Evolutionary conservation across 1,140 invertebrate species (phyloP).

Genomic region (Maconellicoccus hirsutus): DNA sequence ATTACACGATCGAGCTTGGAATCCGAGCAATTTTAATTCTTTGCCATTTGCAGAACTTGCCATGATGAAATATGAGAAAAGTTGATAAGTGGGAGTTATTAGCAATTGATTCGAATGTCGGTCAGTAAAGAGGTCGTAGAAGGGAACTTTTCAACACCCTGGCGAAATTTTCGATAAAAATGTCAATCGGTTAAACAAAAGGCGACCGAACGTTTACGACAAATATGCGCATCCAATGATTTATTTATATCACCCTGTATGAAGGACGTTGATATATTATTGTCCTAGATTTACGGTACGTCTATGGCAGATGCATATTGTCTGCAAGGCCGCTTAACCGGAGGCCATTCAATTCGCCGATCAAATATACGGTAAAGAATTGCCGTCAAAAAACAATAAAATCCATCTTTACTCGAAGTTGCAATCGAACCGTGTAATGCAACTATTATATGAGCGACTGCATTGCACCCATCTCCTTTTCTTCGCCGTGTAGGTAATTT

Average conservation of each 20-base stretch:
- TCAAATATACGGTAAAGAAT: not conserved
- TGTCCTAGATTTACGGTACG: not conserved
- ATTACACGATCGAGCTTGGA: not conserved
- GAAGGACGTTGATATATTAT: not conserved
- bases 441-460: not conserved
- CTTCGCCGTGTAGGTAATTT: not conserved
- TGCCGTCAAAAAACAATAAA: not conserved
- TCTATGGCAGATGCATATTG: constrained; percentile 3
- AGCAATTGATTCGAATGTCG: too few relatives aligned
- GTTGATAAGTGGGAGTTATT: too few relatives aligned
- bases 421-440: not conserved
- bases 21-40: constrained; percentile 5
- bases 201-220: not conserved
- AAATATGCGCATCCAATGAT: not conserved
- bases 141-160: too few relatives aligned
- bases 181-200: not conserved
- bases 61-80: too few relatives aligned
- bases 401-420: not conserved
- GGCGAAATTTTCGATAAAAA: too few relatives aligned
- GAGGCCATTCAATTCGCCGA: not conserved
- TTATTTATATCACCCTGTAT: not conserved
- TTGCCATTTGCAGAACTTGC: not conserved
- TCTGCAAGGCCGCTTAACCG: not conserved
- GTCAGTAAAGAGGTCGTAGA: too few relatives aligned
- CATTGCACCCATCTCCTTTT: not conserved